Evolutionary conservation across 2,797 vertebrate species (phyloP), one percentile per base, ranked within the genome.

Genomic region (Sternarchorhynchus goeldii): DNA sequence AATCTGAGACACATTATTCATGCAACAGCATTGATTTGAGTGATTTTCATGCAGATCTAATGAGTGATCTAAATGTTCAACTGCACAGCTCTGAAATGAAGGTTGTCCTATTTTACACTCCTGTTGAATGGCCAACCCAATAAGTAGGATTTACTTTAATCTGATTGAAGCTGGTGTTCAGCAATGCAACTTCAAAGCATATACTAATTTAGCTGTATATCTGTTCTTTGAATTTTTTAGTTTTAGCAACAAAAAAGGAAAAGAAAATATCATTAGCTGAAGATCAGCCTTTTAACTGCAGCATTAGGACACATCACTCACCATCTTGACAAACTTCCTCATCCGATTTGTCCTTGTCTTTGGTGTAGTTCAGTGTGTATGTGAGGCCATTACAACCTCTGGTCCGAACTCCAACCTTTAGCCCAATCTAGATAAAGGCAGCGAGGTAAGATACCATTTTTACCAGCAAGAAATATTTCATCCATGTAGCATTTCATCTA

Each of bases 241-340:
- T 16, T n/a, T 66, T 45, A 0, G 6, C 36, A 0, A 57, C 31
- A 16, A 18, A 31, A 72, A 60, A 21, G 29, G n/a, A 31, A 39
- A 69, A 36, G 25, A 58, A 32, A 58, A 57, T 16, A 17, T n/a
- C 67, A 36, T 17, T 8, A 17, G 17, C 29, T n/a, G 3, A 67
- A 21, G 0, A 69, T 7, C 20, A 32, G 20, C 7, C 2, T 58
- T 18, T 59, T n/a, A 21, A 71, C 0, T 0, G n/a, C 36, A 41
- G n/a, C 2, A 1, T 7, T 57, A 5, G 41, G 50, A 25, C 41
- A 55, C 7, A 67, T 2, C 0, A 10, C 93, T 94, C 80, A 98
- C 97, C 97, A 80, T 99, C 96, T 86, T 99, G 97, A 77, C 95
- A 59, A 58, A 99, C 97, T 87, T 98, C 97, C 92, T 99, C 97